These are phyloP conservation scores for Pseudorhombus dupliciocellatus DNA, from an alignment of 2,113 vertebrate species.

Conservation along the genomic window DNA sequence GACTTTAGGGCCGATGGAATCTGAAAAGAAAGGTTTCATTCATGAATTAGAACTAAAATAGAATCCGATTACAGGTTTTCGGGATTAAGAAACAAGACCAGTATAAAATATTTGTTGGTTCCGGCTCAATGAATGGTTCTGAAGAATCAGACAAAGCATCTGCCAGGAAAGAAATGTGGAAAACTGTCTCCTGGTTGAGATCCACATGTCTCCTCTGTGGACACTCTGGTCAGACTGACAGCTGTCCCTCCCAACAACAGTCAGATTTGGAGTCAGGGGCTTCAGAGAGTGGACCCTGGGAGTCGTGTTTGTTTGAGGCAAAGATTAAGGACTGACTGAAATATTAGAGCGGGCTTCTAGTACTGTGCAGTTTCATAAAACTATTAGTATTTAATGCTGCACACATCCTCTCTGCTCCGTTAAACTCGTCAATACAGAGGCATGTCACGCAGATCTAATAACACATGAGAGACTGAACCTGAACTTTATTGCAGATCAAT, in stretches of 20 bases:
- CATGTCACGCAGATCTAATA: slow-evolving; percentile 10
- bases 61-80: no score
- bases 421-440: slow-evolving; percentile 1
- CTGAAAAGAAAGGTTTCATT: slow-evolving; percentile 49
- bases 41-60: background rate
- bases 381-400: background rate
- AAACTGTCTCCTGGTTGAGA: no score
- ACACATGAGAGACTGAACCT: slow-evolving; percentile 11
- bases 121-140: no score
- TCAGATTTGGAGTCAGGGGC: no score
- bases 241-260: no score
- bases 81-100: no score
- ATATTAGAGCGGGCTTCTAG: background rate
- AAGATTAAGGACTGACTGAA: background rate
- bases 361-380: background rate
- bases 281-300: no score
- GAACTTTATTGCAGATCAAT: slow-evolving; percentile 25
- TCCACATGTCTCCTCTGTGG: no score
- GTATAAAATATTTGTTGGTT: no score
- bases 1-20: slow-evolving; percentile 72
- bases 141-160: no score
- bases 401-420: background rate
- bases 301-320: background rate
- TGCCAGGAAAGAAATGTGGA: no score
- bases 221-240: no score